Percentiles rank a stretch among this genome's conserved stretches.
These are phyloP conservation scores for Clitarchus hookeri DNA, from an alignment of 2,888 invertebrate species.

Conservation along the genomic window DNA sequence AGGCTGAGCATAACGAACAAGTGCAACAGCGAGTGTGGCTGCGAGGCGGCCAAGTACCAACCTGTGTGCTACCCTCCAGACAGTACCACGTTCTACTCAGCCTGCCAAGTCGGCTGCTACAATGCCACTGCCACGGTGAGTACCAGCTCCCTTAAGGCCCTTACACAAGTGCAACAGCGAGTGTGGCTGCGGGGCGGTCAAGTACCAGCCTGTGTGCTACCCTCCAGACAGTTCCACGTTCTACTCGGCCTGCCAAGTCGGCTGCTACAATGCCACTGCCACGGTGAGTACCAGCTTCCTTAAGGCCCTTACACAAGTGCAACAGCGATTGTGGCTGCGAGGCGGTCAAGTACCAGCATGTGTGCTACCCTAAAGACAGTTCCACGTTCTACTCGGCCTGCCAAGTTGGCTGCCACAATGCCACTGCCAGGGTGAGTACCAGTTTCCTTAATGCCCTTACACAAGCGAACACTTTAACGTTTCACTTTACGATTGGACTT, in stretches of 20 bases:
- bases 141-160: neutral
- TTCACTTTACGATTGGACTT: too few relatives aligned
- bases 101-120: constrained; percentile 69
- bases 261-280: constrained; percentile 48
- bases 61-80: constrained; percentile 66
- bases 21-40: constrained; percentile 66
- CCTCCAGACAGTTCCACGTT: constrained; percentile 61
- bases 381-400: constrained; percentile 73
- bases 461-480: too few relatives aligned
- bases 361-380: constrained; percentile 62
- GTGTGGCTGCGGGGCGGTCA: constrained; percentile 61
- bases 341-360: constrained; percentile 64
- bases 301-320: constrained; percentile 52
- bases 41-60: constrained; percentile 62
- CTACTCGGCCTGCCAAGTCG: constrained; percentile 76
- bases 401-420: constrained; percentile 62
- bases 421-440: neutral
- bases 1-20: constrained; percentile 56
- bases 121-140: neutral
- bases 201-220: constrained; percentile 69
- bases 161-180: too few relatives aligned
- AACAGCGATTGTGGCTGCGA: constrained; percentile 65
- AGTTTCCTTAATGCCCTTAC: too few relatives aligned
- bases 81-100: constrained; percentile 67
- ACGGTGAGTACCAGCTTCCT: neutral